Percentiles rank a stretch among this genome's conserved stretches.
Evolutionary conservation across 2,113 vertebrate species (phyloP).

Genomic region (Poicephalus meyeri): DNA sequence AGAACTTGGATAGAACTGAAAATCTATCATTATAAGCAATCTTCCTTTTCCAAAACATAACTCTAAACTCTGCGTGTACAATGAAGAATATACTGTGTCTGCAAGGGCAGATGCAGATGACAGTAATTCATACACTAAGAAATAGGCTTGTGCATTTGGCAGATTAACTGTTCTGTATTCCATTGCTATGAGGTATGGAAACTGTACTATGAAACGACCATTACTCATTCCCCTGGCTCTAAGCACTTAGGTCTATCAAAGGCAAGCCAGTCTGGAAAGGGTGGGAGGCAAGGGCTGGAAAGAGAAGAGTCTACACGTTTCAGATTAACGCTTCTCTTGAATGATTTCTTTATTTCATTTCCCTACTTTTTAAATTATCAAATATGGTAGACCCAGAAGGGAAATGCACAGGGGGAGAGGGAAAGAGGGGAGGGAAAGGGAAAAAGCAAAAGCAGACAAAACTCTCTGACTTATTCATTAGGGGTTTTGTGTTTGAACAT

Average conservation of each 20-base stretch:
- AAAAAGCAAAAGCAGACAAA: conserved; percentile 40
- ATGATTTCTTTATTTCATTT: conserved; percentile 38
- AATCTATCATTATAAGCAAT: no score
- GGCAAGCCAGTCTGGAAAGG: conserved; percentile 1
- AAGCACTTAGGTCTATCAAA: conserved; percentile 50
- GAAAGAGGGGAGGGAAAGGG: neutral
- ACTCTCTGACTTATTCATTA: conserved; percentile 10
- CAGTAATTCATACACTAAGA: conserved; percentile 76
- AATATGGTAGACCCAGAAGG: conserved; percentile 35
- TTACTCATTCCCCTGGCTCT: conserved; percentile 63
- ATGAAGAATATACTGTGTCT: no score
- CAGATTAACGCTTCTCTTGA: conserved; percentile 43
- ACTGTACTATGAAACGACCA: conserved; percentile 69
- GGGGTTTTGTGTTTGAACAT: conserved; percentile 34
- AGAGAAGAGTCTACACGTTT: neutral
- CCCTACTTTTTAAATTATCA: conserved; percentile 51
- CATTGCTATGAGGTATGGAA: conserved; percentile 81
- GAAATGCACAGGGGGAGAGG: neutral
- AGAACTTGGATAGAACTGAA: no score
- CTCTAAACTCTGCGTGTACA: no score
- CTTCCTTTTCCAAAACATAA: no score
- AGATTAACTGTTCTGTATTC: conserved; percentile 74
- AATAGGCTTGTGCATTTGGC: conserved; percentile 76
- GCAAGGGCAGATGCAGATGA: conserved; percentile 61
- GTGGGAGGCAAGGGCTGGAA: neutral